Evolutionary conservation across 2,797 vertebrate species (phyloP).

Genomic region (Enteromius treurensis): DNA sequence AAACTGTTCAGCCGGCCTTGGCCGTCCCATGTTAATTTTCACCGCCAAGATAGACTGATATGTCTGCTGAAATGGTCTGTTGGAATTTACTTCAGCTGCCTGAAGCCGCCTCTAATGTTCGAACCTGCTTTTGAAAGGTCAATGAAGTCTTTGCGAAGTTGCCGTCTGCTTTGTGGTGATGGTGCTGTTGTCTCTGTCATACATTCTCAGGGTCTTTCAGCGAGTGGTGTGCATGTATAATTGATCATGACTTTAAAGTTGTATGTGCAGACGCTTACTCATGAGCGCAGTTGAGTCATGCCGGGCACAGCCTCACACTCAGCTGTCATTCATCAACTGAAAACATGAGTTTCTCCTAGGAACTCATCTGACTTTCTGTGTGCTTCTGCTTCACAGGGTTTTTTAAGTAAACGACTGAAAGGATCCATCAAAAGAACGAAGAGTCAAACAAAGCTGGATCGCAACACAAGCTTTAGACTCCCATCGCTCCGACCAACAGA

Average conservation of each 20-base stretch:
- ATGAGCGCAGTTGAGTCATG: constrained; percentile 29
- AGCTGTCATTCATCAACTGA: constrained; percentile 11
- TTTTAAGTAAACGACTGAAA: constrained; percentile 97
- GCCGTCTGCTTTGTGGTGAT: background rate
- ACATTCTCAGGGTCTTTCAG: constrained; percentile 11
- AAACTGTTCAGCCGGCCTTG: constrained; percentile 10
- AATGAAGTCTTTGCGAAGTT: background rate
- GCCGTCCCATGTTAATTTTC: constrained; percentile 12
- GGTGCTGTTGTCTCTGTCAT: background rate
- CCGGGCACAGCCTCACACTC: background rate
- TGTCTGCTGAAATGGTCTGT: constrained; percentile 7
- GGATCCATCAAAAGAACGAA: constrained; percentile 97
- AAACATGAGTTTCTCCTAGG: constrained; percentile 5
- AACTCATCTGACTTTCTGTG: constrained; percentile 18
- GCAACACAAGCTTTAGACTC: constrained; percentile 91
- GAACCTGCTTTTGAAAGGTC: constrained; percentile 30
- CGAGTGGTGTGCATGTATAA: constrained; percentile 2
- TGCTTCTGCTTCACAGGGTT: constrained; percentile 78
- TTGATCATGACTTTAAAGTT: constrained; percentile 6
- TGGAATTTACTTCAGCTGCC: constrained; percentile 19
- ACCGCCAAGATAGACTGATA: constrained; percentile 21
- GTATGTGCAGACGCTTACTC: background rate
- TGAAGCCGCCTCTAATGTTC: constrained; percentile 1
- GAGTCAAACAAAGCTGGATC: constrained; percentile 95
- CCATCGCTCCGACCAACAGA: constrained; percentile 83